phyloP scores from a whole-genome alignment of 2,797 vertebrate genomes.

The Gambusia yucatana region DNA sequence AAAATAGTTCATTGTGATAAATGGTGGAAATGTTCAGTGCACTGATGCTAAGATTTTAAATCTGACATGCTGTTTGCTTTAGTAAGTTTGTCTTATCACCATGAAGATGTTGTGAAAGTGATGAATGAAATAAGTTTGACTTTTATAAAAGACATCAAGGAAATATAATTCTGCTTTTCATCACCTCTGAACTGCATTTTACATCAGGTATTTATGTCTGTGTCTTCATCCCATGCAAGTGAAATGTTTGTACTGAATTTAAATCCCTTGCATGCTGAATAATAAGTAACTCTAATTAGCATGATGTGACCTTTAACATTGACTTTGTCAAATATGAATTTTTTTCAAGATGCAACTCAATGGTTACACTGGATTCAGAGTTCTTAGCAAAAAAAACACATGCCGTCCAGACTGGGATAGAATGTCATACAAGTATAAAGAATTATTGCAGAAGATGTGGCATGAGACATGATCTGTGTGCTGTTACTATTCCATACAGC shows the following conservation, averaged over 20 bases:
- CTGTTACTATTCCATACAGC: conserved; percentile 56
- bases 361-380: conserved; percentile 26
- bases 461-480: conserved; percentile 30
- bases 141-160: conserved; percentile 54
- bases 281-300: conserved; percentile 52
- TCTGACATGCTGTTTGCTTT: conserved; percentile 47
- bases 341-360: conserved; percentile 26
- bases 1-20: too few species aligned
- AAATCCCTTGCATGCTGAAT: conserved; percentile 36
- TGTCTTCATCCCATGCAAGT: not conserved
- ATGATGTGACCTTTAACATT: conserved; percentile 62
- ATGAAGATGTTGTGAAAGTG: conserved; percentile 69
- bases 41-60: conserved; percentile 26
- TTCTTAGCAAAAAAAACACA: conserved; percentile 2
- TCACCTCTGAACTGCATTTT: conserved; percentile 42
- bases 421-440: conserved; percentile 31
- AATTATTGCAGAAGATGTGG: conserved; percentile 24
- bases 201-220: not conserved
- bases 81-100: conserved; percentile 50
- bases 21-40: not conserved
- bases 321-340: conserved; percentile 42
- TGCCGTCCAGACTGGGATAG: conserved; percentile 24
- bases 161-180: conserved; percentile 62
- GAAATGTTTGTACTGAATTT: conserved; percentile 25
- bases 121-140: conserved; percentile 68